phyloP scores from a whole-genome alignment of 2,797 vertebrate genomes.

The Oryzias sinensis region DNA sequence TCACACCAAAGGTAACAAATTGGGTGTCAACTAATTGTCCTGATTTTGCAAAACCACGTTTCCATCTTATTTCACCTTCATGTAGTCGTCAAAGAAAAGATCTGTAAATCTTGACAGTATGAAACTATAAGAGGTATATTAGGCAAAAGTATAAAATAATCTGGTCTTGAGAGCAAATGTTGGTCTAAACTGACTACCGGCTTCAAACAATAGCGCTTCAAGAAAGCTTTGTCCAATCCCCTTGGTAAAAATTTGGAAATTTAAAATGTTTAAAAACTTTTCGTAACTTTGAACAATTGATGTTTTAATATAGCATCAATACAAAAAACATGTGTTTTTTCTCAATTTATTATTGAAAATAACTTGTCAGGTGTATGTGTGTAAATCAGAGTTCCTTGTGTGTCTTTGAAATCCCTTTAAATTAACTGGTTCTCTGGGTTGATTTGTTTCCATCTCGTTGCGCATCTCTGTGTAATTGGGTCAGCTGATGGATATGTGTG shows the following conservation, averaged over 20 bases:
- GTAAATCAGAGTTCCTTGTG: constrained; percentile 7
- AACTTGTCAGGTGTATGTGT: too few relatives aligned
- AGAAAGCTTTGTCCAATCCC: too few relatives aligned
- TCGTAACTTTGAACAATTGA: too few relatives aligned
- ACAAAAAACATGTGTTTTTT: too few relatives aligned
- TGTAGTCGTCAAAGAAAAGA: too few relatives aligned
- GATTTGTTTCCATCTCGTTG: constrained; percentile 76
- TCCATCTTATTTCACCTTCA: neutral
- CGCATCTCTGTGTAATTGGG: constrained; percentile 76
- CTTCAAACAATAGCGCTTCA: neutral
- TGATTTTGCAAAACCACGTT: neutral
- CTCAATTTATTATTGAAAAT: too few relatives aligned
- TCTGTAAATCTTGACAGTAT: too few relatives aligned
- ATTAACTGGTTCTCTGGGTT: constrained; percentile 72
- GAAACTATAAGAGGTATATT: neutral
- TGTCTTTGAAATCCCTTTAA: constrained; percentile 64
- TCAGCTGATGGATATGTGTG: constrained; percentile 65
- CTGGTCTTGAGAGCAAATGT: neutral
- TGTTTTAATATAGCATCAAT: too few relatives aligned
- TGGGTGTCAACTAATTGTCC: neutral
- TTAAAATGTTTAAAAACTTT: too few relatives aligned
- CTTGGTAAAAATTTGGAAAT: too few relatives aligned
- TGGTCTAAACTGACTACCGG: neutral
- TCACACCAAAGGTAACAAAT: constrained; percentile 2
- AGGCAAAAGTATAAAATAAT: neutral